phyloP scores from a whole-genome alignment of 2,888 invertebrate species.

The Chorisops tibialis region DNA sequence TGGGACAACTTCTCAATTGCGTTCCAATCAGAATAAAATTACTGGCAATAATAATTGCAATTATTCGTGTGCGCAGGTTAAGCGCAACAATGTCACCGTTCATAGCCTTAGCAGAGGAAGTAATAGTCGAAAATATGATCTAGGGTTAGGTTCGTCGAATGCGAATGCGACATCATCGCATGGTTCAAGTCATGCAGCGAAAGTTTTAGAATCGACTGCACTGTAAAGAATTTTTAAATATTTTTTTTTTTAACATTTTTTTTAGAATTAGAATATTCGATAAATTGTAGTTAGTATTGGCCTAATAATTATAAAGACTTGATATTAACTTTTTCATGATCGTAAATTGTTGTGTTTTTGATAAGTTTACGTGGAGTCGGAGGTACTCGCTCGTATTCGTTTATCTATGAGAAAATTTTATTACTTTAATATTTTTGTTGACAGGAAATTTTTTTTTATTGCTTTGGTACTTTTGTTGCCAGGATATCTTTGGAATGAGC shows the following conservation, averaged over 20 bases:
- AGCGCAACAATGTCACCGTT: conserved; percentile 1
- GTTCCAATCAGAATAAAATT: neutral
- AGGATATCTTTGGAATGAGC: too few species aligned
- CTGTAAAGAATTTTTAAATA: conserved; percentile 11
- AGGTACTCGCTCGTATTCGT: too few species aligned
- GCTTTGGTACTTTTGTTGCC: too few species aligned
- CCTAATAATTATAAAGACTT: too few species aligned
- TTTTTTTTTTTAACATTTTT: neutral
- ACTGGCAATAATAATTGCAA: conserved; percentile 17
- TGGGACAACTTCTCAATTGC: neutral
- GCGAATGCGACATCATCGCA: neutral
- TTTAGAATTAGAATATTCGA: neutral
- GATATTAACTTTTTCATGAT: too few species aligned
- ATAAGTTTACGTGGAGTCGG: too few species aligned
- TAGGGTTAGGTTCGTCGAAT: neutral
- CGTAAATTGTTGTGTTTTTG: too few species aligned
- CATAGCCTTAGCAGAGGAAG: conserved; percentile 1
- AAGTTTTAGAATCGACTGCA: conserved; percentile 28
- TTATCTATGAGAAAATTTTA: too few species aligned
- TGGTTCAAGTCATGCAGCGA: neutral
- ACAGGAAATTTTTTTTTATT: too few species aligned
- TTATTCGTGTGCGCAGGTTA: conserved; percentile 3
- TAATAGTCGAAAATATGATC: conserved; percentile 2
- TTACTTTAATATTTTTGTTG: too few species aligned
- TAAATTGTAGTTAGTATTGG: neutral